These are phyloP conservation scores for Lepisosteus oculatus DNA, from an alignment of 2,113 vertebrate species.

Conservation along the genomic window DNA sequence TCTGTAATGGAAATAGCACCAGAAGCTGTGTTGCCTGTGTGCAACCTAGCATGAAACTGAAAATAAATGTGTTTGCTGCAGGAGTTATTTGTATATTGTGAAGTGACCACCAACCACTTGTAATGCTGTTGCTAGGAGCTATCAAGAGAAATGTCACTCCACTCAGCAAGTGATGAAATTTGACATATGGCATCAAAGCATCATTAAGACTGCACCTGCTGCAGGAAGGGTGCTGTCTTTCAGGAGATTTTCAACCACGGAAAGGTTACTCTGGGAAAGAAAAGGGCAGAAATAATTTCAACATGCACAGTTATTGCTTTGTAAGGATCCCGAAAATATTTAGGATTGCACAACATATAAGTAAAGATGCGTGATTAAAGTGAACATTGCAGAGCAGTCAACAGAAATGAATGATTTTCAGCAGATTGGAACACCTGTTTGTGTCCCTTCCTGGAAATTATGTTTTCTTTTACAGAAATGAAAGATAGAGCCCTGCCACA, in stretches of 20 bases:
- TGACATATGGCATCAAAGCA: slow-evolving; percentile 97
- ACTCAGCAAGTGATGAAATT: slow-evolving; percentile 92
- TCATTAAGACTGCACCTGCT: slow-evolving; percentile 90
- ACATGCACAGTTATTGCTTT: slow-evolving; percentile 32
- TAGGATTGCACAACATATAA: not conserved
- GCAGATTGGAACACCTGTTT: no score
- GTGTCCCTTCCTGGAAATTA: no score
- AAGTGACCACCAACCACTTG: slow-evolving; percentile 47
- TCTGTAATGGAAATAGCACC: slow-evolving; percentile 25
- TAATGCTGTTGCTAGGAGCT: slow-evolving; percentile 71
- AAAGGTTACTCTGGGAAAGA: slow-evolving; percentile 67
- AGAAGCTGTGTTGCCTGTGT: slow-evolving; percentile 5
- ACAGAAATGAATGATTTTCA: no score
- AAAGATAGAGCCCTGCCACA: no score
- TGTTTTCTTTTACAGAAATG: no score
- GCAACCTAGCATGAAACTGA: slow-evolving; percentile 35
- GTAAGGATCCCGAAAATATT: not conserved
- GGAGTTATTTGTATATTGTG: slow-evolving; percentile 42
- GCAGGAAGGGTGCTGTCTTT: slow-evolving; percentile 73
- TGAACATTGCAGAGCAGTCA: no score
- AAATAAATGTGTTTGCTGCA: slow-evolving; percentile 44
- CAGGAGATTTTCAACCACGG: slow-evolving; percentile 63
- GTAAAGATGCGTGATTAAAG: no score
- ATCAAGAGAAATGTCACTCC: slow-evolving; percentile 87
- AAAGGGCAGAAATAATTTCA: slow-evolving; percentile 58